A percentile compares a stretch with the other conserved stretches of the same genome.
phyloP scores from a whole-genome alignment of 2,113 vertebrate genomes.

The Hystrix brachyura region DNA sequence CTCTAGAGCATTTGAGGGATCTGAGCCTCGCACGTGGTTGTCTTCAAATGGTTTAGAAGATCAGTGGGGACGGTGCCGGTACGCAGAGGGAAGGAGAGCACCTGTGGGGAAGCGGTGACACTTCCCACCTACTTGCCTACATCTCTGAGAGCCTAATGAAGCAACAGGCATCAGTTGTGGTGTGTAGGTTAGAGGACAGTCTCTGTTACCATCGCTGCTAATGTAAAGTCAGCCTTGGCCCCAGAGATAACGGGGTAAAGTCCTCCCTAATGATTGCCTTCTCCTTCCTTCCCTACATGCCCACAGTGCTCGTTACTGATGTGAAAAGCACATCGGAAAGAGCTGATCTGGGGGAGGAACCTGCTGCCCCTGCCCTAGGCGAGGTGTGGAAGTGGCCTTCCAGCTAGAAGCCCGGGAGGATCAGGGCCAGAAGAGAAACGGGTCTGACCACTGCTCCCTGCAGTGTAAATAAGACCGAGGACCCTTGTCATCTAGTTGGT shows the following conservation, averaged over 20 bases:
- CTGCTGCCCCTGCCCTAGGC: too few relatives aligned
- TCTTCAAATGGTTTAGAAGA: not conserved
- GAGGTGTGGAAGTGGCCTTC: not conserved
- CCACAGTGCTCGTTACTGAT: not conserved
- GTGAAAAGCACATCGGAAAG: not conserved
- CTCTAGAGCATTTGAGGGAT: not conserved
- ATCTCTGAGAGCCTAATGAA: conserved; percentile 6
- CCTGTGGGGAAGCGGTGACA: too few relatives aligned
- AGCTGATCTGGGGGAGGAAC: not conserved
- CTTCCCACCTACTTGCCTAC: not conserved
- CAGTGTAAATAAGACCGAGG: not conserved
- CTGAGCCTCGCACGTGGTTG: not conserved
- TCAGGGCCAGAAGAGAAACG: not conserved
- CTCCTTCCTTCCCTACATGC: conserved; percentile 63
- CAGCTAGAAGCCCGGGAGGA: not conserved
- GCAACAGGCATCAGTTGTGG: not conserved
- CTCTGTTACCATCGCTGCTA: not conserved
- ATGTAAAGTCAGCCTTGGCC: not conserved
- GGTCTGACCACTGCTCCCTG: not conserved
- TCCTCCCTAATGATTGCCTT: conserved; percentile 30
- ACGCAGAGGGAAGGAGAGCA: not conserved
- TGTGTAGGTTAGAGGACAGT: not conserved
- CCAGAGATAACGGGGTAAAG: not conserved
- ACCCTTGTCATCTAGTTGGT: too few relatives aligned
- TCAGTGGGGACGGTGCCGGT: not conserved